Evolutionary conservation across 37 sponge, comb jelly and placozoan genomes (phyloP).

Genomic region (Aplysina aerophoba): DNA sequence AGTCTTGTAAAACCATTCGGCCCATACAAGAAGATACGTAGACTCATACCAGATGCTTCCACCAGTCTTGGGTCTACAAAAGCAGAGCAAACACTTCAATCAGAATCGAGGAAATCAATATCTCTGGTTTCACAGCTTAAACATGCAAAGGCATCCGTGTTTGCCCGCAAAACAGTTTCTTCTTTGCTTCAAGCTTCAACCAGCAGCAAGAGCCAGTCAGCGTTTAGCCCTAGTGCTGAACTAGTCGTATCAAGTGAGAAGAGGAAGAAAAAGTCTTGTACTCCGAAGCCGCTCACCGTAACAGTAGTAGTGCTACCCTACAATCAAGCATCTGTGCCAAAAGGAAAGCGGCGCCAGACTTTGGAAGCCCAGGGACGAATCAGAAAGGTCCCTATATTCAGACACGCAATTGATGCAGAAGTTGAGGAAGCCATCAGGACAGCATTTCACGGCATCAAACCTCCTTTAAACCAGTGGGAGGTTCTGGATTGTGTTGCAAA

Average conservation of each 20-base stretch:
- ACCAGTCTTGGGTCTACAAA: background rate
- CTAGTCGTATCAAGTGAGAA: constrained; percentile 8
- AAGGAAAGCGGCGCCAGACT: background rate
- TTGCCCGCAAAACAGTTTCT: constrained; percentile 12
- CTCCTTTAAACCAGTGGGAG: no score
- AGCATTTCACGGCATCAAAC: background rate
- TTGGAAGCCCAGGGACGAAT: background rate
- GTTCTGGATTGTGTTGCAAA: no score
- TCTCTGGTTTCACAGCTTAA: constrained; percentile 15
- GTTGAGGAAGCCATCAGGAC: constrained; percentile 15
- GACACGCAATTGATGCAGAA: constrained; percentile 9
- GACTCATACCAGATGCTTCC: constrained; percentile 4
- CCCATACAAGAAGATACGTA: constrained; percentile 5
- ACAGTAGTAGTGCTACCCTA: constrained; percentile 1
- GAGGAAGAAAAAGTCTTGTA: constrained; percentile 19
- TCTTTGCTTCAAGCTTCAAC: background rate
- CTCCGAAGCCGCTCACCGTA: background rate
- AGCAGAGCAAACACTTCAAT: background rate
- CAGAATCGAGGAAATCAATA: background rate
- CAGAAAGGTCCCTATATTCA: constrained; percentile 11
- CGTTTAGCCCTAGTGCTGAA: constrained; percentile 23
- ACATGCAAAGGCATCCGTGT: constrained; percentile 14
- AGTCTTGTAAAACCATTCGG: constrained; percentile 2
- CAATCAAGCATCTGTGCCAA: constrained; percentile 24
- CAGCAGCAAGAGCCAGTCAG: background rate